Conservation (phyloP, 2,113 vertebrate species). For the Dendrocopos noguchii region DNA sequence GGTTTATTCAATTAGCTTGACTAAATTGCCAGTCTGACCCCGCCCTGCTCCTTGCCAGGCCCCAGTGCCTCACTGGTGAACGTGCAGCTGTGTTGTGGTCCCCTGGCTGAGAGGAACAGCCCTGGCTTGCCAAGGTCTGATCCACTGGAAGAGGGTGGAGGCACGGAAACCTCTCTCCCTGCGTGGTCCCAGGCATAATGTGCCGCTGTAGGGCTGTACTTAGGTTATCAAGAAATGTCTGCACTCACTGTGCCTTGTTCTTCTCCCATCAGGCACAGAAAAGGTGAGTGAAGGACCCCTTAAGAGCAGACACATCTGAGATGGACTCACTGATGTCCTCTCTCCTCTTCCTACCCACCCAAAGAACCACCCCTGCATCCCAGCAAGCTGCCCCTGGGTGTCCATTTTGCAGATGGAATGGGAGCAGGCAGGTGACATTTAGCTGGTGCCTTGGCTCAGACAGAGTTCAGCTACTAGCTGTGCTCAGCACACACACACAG, state of each 20-base stretch:
- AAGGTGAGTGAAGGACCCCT: not conserved
- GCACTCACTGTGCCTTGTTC: not conserved
- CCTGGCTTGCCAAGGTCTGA: not conserved
- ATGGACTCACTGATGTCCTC: not conserved
- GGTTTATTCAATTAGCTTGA: conserved; percentile 26
- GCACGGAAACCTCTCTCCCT: not conserved
- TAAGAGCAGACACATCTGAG: not conserved
- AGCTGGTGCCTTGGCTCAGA: not conserved
- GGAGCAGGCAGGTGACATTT: not conserved
- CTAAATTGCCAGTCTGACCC: not conserved
- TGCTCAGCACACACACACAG: not conserved
- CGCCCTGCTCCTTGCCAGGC: not conserved
- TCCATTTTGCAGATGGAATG: not conserved
- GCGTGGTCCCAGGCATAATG: not conserved
- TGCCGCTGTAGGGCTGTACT: not conserved
- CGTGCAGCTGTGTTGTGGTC: not conserved
- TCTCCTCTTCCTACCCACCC: not conserved
- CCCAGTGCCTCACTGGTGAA: not conserved
- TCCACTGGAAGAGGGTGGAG: not conserved
- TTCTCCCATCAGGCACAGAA: not conserved
- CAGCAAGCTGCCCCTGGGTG: not conserved
- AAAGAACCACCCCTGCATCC: not conserved
- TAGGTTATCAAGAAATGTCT: not conserved
- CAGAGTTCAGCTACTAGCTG: not conserved
- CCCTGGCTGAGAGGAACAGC: not conserved